These are phyloP conservation scores for Bombus pyrosoma DNA, from an alignment of 1,140 invertebrate genomes.

Conservation along the genomic window DNA sequence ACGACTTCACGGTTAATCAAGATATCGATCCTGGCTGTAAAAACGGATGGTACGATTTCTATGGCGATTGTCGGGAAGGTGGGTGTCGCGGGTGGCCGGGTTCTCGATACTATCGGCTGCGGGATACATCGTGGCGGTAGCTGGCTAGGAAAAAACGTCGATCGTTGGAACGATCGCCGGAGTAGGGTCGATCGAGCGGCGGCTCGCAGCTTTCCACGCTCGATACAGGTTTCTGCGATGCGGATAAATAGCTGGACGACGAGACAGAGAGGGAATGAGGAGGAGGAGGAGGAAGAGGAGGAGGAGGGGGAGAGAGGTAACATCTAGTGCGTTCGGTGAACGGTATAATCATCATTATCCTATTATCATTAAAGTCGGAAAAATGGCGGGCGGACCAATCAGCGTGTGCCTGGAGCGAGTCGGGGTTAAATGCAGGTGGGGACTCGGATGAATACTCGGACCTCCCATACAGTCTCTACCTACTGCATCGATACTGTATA, in stretches of 20 bases:
- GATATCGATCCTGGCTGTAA: slow-evolving; percentile 9
- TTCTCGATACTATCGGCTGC: background rate
- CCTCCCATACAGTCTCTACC: slow-evolving; percentile 65
- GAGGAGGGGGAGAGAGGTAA: slow-evolving; percentile 21
- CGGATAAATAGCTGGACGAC: slow-evolving; percentile 11
- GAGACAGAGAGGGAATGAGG: background rate
- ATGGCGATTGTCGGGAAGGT: background rate
- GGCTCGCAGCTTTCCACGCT: slow-evolving; percentile 47
- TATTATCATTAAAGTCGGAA: slow-evolving; percentile 73
- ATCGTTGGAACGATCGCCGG: slow-evolving; percentile 8
- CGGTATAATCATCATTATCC: slow-evolving; percentile 72
- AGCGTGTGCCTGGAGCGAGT: slow-evolving; percentile 52
- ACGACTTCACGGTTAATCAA: background rate
- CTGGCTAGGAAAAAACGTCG: background rate
- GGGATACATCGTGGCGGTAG: background rate
- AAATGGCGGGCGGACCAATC: slow-evolving; percentile 71
- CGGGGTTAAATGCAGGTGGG: slow-evolving; percentile 69
- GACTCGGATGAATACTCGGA: slow-evolving; percentile 62
- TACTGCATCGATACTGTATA: slow-evolving; percentile 51
- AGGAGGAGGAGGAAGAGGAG: background rate
- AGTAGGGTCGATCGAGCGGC: slow-evolving; percentile 5
- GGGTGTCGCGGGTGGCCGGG: background rate
- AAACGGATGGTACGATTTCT: background rate
- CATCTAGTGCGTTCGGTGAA: slow-evolving; percentile 62
- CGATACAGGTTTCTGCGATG: slow-evolving; percentile 48